Base-by-base conservation (phyloP, 2,888 invertebrate genomes). In the Mythimna loreyi region DNA sequence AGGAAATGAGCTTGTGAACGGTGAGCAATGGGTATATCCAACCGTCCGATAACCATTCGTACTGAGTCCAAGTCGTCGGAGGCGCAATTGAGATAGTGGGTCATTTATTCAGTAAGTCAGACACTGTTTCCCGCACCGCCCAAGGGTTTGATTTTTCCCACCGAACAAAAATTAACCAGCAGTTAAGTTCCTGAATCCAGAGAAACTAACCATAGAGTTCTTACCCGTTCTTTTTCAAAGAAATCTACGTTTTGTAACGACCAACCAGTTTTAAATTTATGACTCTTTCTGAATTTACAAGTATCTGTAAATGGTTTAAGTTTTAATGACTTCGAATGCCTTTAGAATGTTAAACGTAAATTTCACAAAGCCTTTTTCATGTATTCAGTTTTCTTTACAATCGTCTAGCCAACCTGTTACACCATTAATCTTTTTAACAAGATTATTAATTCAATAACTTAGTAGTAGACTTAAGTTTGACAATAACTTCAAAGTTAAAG, bases 401-500 rank as follows among this genome's bases (percentile, higher is more conserved):
- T 47, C 16, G 52, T 9, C 21, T 33, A 28, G 21, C n/a, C 62
- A 30, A 45, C 56, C 45, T 47, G 59, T 63, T 63, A 70, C 21
- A 57, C 61, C 47, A 67, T 71, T 49, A 75, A 81, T 80, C 69
- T 84, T 75, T 81, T 55, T 36, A 75, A 64, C 72, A 65, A 70
- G 55, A 65, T 77, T 66, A 72, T 67, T 67, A 62, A 62, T 72
- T 72, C 58, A 47, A 50, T 47, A 82, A 83, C 71, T 84, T 80
- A n/a, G n/a, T 45, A 60, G 23, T 66, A 65, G 53, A 30, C 43
- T 61, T 11, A 66, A 72, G 52, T 82, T 80, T 59, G 21, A 13
- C 58, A 64, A 13, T 50, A 57, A 75, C 50, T 75, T 50, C 8
- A 23, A 72, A 81, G 59, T 75, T 70, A 55, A 2, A 66, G 30